phyloP scores from a whole-genome alignment of 2,797 vertebrate genomes.

The Enteromius radiatus region DNA sequence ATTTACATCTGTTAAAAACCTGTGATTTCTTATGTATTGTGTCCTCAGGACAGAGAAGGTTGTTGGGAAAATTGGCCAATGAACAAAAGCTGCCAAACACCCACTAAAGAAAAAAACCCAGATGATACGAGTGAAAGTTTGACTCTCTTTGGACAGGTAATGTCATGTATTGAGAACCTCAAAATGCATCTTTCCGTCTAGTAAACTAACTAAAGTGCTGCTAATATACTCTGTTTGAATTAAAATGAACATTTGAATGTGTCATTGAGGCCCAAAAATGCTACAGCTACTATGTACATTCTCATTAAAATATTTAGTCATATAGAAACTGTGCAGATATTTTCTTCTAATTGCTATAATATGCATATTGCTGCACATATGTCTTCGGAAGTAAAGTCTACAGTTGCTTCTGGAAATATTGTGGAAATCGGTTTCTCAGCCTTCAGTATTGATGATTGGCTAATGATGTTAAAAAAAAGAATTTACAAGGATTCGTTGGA shows the following conservation, averaged over 20 bases:
- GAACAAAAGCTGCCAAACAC: slow-evolving; percentile 64
- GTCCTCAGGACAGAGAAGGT: slow-evolving; percentile 55
- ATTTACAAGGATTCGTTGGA: background rate
- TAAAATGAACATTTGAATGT: background rate
- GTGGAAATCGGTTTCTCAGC: background rate
- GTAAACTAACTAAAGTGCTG: background rate
- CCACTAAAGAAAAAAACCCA: slow-evolving; percentile 66
- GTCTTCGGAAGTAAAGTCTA: background rate
- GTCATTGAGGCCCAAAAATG: too few relatives aligned
- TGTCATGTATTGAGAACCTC: background rate
- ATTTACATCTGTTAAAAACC: background rate
- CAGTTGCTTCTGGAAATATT: background rate
- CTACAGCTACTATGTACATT: too few relatives aligned
- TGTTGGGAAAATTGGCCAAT: slow-evolving; percentile 61
- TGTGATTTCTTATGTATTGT: background rate
- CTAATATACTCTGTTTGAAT: background rate
- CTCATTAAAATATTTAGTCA: too few relatives aligned
- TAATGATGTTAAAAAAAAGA: background rate
- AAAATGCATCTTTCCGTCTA: too few relatives aligned
- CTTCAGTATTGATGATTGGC: background rate
- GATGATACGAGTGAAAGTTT: slow-evolving; percentile 52
- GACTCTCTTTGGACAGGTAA: slow-evolving; percentile 46
- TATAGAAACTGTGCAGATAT: background rate
- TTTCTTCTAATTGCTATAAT: background rate
- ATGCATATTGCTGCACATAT: background rate